Conservation (phyloP, 2,888 invertebrate genomes). For the Zygogramma bicolorata region DNA sequence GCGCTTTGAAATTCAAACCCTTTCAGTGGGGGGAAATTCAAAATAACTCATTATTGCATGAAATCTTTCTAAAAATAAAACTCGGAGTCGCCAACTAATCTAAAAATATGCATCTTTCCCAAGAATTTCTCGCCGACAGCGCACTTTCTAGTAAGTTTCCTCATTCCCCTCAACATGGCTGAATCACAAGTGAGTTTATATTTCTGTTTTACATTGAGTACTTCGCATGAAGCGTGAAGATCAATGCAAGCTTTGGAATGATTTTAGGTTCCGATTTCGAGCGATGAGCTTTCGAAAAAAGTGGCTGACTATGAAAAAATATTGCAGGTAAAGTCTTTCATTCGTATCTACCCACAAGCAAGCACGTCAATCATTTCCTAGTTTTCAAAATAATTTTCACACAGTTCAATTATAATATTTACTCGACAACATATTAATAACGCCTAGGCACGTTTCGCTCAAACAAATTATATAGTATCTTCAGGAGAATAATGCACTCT, state of each 20-base stretch:
- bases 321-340: slow-evolving; percentile 35
- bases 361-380: too few species aligned
- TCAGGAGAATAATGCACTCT: too few species aligned
- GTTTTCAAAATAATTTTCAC: too few species aligned
- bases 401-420: too few species aligned
- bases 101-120: slow-evolving; percentile 52
- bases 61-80: slow-evolving; percentile 58
- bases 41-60: slow-evolving; percentile 20
- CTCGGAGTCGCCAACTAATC: slow-evolving; percentile 49
- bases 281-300: slow-evolving; percentile 23
- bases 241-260: background rate
- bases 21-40: slow-evolving; percentile 53
- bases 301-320: slow-evolving; percentile 46
- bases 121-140: slow-evolving; percentile 29
- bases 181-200: slow-evolving; percentile 32
- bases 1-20: background rate
- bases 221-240: too few species aligned
- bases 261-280: slow-evolving; percentile 19
- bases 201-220: background rate
- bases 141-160: slow-evolving; percentile 27
- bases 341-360: background rate
- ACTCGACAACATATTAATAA: too few species aligned
- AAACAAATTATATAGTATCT: too few species aligned
- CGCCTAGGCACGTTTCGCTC: too few species aligned
- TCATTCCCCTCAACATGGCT: slow-evolving; percentile 37